Conservation (phyloP, 1,140 invertebrate species). For the Trachymyrmex cornetzi region DNA sequence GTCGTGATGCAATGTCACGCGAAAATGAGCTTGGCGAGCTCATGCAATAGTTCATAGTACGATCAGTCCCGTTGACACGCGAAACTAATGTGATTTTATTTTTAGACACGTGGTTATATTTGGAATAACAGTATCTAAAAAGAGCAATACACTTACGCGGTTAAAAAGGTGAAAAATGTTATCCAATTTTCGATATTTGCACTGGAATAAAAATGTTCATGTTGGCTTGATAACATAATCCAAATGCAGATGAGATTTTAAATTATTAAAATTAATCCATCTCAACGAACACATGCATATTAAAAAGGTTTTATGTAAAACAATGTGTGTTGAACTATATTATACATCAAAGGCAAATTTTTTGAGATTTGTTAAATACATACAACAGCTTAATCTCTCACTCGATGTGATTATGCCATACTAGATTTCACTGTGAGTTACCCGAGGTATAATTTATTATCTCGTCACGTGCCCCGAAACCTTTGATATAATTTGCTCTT, state of each 20-base stretch:
- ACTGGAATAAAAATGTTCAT: slow-evolving; percentile 14
- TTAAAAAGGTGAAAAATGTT: background rate
- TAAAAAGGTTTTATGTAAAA: slow-evolving; percentile 3
- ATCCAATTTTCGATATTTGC: slow-evolving; percentile 6
- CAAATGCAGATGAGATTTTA: background rate
- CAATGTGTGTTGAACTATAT: background rate
- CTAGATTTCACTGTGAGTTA: background rate
- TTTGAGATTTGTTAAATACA: background rate
- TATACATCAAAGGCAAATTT: background rate
- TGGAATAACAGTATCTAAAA: background rate
- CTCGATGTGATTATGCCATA: slow-evolving; percentile 10
- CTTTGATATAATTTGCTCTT: slow-evolving; percentile 52
- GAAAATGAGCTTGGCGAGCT: slow-evolving; percentile 26
- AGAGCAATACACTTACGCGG: background rate
- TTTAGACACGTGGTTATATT: slow-evolving; percentile 36
- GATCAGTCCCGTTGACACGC: slow-evolving; percentile 1
- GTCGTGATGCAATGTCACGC: slow-evolving; percentile 49
- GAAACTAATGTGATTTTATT: slow-evolving; percentile 55
- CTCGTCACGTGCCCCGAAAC: background rate
- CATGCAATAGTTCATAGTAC: background rate
- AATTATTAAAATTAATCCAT: slow-evolving; percentile 6
- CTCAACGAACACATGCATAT: background rate
- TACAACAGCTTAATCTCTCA: background rate
- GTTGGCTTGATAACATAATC: background rate
- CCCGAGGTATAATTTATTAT: slow-evolving; percentile 40